Conservation (phyloP, 2,797 vertebrate genomes). For the Syncerus caffer region DNA sequence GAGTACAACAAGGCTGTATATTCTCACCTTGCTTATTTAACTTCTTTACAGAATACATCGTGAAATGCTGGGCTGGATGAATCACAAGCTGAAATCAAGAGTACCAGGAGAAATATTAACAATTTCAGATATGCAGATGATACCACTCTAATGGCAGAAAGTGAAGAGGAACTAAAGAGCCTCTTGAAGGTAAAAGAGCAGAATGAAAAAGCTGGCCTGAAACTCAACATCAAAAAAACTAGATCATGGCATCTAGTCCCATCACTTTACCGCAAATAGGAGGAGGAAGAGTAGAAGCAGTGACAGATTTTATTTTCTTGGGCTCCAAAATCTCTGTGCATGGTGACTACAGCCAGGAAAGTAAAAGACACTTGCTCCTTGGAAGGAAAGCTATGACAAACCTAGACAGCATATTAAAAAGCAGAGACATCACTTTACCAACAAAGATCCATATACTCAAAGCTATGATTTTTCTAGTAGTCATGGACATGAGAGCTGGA, state of each 20-base stretch:
- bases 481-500: not conserved
- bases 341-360: not conserved
- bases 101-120: not conserved
- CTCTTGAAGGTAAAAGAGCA: not conserved
- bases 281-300: not conserved
- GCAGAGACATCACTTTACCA: not conserved
- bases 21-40: not conserved
- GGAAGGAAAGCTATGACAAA: not conserved
- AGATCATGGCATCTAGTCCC: not conserved
- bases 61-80: not conserved
- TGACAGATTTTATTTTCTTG: not conserved
- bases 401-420: not conserved
- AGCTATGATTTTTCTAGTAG: not conserved
- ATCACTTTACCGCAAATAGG: not conserved
- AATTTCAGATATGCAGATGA: not conserved
- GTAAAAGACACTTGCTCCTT: not conserved
- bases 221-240: not conserved
- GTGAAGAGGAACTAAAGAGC: not conserved
- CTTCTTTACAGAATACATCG: not conserved
- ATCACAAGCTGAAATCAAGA: not conserved
- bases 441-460: not conserved
- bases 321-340: not conserved
- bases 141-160: not conserved
- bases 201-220: not conserved
- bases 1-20: not conserved